Evolutionary conservation across 2,113 vertebrate species (phyloP).

Genomic region (Cathartes aura): DNA sequence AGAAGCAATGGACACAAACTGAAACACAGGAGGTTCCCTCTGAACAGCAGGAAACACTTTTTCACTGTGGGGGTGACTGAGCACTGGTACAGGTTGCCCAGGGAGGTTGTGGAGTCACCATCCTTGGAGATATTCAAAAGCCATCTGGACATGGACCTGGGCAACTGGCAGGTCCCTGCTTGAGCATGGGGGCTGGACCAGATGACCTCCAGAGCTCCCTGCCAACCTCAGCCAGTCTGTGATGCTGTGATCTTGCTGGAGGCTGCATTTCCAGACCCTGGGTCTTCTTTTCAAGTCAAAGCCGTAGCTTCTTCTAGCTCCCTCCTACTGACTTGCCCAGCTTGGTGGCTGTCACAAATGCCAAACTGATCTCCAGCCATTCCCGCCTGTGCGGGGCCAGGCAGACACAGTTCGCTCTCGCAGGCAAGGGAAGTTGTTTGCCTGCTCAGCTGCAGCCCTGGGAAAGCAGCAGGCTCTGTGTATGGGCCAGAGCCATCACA

Average conservation of each 20-base stretch:
- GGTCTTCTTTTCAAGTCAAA: not conserved
- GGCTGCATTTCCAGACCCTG: not conserved
- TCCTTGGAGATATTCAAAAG: not conserved
- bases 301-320: not conserved
- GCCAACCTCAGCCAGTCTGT: not conserved
- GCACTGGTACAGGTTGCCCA: not conserved
- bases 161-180: not conserved
- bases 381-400: not conserved
- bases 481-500: not conserved
- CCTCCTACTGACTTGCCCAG: not conserved
- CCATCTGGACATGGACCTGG: not conserved
- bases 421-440: not conserved
- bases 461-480: not conserved
- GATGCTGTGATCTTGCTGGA: not conserved
- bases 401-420: rapidly evolving
- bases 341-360: not conserved
- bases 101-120: not conserved
- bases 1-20: not conserved
- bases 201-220: not conserved
- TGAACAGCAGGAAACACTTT: not conserved
- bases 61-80: not conserved
- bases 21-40: not conserved
- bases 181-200: not conserved
- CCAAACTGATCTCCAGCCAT: not conserved
- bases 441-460: not conserved